Evolutionary conservation across 2,113 vertebrate species (phyloP), one percentile per base, ranked within the genome.

Genomic region (Ciconia boyciana): DNA sequence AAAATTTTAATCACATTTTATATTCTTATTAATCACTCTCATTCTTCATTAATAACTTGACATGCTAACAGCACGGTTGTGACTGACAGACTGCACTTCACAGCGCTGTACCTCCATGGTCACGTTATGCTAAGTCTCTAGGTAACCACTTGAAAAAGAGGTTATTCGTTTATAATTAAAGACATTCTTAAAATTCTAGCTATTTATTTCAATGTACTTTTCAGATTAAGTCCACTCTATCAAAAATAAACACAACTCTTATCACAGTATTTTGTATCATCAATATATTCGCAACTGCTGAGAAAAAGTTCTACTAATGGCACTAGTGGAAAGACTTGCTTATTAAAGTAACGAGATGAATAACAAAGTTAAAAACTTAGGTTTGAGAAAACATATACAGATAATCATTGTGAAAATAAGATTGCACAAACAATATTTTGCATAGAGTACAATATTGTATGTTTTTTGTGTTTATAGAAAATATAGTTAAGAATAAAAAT

Each of bases 11-110:
- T 34, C 24, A 22, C 7, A 48, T 78, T 64, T 72, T 48, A 21
- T 20, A 11, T 34, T 69, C 32, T 48, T 80, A 10, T 74, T 68
- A 60, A 28, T 83, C 10, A 61, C 66, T 81, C 29, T 31, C 2
- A 0, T 51, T 55, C 34, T 31, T 41, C 31, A 44, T 55, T 39
- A 78, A 9, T 32, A 41, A 24, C 44, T 44, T 15, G 52, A 39
- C n/a, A 66, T 0, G 0, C 12, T 12, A 41, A 36, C 64, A 44
- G 18, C 34, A 58, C 4, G 5, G 17, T 22, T 81, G 72, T 20
- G 43, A 39, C 39, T 39, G 39, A 51, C 3, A 28, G 48, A n/a
- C 13, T 24, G 24, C 16, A 16, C 46, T n/a, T 58, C 28, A 17
- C 25, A 85, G 3, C 0, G 0, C 25, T 48, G 12, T 6, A 24